These are phyloP conservation scores for Drosophila orosa DNA, from an alignment of 1,140 invertebrate genomes.

Conservation along the genomic window DNA sequence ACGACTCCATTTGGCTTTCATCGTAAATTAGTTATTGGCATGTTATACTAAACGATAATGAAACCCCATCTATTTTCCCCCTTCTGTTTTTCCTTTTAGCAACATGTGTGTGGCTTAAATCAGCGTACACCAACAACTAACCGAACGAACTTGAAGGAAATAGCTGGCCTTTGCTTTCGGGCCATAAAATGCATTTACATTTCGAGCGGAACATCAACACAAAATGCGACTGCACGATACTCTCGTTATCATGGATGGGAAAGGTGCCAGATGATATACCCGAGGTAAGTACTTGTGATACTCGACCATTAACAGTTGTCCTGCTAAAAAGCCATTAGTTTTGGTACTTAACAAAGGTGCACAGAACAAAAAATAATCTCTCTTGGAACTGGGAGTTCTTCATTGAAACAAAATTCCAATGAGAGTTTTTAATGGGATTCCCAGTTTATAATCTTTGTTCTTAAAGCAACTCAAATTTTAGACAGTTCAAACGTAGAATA, in stretches of 20 bases:
- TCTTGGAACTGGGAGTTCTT: not conserved
- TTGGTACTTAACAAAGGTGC: not conserved
- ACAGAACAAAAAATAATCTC: not conserved
- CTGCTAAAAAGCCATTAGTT: slow-evolving; percentile 36
- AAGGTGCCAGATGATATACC: slow-evolving; percentile 97
- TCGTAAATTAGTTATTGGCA: slow-evolving; percentile 82
- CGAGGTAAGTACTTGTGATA: slow-evolving; percentile 88
- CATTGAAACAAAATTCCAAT: too few relatives aligned
- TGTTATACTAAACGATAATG: slow-evolving; percentile 78
- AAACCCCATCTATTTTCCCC: slow-evolving; percentile 31
- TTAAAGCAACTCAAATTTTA: too few relatives aligned
- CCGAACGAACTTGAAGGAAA: slow-evolving; percentile 35
- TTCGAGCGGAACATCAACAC: slow-evolving; percentile 97
- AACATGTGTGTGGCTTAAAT: slow-evolving; percentile 71
- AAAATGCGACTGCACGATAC: slow-evolving; percentile 96
- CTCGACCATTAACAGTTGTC: slow-evolving; percentile 15
- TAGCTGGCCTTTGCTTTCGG: slow-evolving; percentile 31
- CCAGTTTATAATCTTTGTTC: not conserved
- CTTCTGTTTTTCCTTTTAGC: slow-evolving; percentile 29
- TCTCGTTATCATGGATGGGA: slow-evolving; percentile 98
- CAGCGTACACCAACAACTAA: slow-evolving; percentile 18
- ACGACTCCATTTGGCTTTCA: slow-evolving; percentile 62
- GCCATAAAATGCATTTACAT: slow-evolving; percentile 91
- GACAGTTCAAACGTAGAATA: too few relatives aligned
- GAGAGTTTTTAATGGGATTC: too few relatives aligned